Evolutionary conservation across 2,113 vertebrate genomes (phyloP), one percentile per base, ranked within the genome.

Genomic region (Cichladusa arquata): DNA sequence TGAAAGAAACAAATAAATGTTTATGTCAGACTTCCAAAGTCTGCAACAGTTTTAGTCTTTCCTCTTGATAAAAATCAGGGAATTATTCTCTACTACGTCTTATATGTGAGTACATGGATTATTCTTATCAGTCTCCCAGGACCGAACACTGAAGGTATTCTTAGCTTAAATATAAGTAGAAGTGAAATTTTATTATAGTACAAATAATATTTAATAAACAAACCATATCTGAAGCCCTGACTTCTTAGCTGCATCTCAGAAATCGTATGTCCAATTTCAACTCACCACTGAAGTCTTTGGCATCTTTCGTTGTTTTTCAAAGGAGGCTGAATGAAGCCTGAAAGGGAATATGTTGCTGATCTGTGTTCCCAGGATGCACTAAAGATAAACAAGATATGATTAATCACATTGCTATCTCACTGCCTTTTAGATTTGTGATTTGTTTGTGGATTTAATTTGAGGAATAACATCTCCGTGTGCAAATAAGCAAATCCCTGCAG

Each of bases 1-100:
- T 80, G 58, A 96, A 96, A 93, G n/a, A 58, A 88, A 50, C 45
- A 81, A 94, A 93, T 92, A 92, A 95, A 91, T 61, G 62, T 92
- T 93, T 87, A 80, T 72, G 53, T 51, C 23, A 44, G 58, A 34
- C 40, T 93, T 90, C 9, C 19, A 88, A 81, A 83, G 19, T 33
- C 44, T 84, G 65, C 24, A 71, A 51, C 16, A 66, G 13, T 71
- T 72, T 87, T 66, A 79, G 38, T 48, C 72, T 89, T 80, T 77
- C 18, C 62, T 88, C 18, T 51, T 53, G 56, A 83, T n/a, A 70
- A 81, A 90, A 81, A 57, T 38, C 45, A 83, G 25, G 74, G 16
- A 65, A 60, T 56, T 94, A 24, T 83, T 83, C 45, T 79, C 26
- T 67, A 13, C 11, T 38, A 13, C 14, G 40, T 61, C 65, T 86